Conservation (phyloP, 2,797 vertebrate genomes). For the Cephalopachus bancanus region DNA sequence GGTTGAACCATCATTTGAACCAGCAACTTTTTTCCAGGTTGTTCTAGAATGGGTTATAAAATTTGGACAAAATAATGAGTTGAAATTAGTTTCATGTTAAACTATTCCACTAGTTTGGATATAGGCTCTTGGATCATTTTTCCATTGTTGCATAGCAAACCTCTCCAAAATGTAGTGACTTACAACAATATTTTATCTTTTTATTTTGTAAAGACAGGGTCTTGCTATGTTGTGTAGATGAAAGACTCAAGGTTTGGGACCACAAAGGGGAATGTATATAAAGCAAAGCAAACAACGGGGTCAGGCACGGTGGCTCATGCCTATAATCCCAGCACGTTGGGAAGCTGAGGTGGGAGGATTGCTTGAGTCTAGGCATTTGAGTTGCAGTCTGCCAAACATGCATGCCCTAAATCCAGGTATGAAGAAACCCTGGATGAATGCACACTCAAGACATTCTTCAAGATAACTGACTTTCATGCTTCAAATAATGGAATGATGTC, state of each 20-base stretch:
- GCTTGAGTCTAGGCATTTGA: not conserved
- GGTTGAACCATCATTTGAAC: constrained; percentile 53
- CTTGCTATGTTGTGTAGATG: not conserved
- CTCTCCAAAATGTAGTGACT: not conserved
- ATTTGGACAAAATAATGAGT: constrained; percentile 48
- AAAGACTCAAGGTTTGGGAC: not conserved
- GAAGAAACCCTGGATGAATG: not conserved
- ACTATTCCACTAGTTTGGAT: not conserved
- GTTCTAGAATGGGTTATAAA: constrained; percentile 59
- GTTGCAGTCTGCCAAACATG: not conserved
- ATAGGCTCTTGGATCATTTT: constrained; percentile 19
- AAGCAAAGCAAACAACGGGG: not conserved
- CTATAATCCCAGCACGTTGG: not conserved
- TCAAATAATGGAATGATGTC: not conserved
- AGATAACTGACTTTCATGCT: not conserved
- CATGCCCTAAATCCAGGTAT: not conserved
- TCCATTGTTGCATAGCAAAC: constrained; percentile 7
- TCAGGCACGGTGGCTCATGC: not conserved
- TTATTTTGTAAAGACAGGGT: not conserved
- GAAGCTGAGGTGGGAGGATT: not conserved
- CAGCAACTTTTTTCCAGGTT: constrained; percentile 55
- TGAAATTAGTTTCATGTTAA: constrained; percentile 61
- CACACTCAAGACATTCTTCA: not conserved
- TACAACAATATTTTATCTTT: not conserved
- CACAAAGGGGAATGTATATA: not conserved